phyloP scores from a whole-genome alignment of 2,888 invertebrate genomes.

The Vannuccia rotundouncinata region DNA sequence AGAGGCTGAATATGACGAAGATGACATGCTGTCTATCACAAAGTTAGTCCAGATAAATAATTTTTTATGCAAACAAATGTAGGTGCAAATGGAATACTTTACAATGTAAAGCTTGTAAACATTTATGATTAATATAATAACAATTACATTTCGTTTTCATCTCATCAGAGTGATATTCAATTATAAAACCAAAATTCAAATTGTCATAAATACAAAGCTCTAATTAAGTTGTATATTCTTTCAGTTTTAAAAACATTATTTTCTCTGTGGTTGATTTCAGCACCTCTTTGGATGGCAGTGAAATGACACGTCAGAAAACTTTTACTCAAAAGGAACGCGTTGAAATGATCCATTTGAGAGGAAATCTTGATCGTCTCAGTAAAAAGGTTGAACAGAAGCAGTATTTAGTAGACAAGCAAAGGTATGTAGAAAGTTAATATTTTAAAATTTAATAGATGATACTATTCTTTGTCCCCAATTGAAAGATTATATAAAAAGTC shows the following conservation, averaged over 20 bases:
- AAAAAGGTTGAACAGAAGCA: conserved; percentile 48
- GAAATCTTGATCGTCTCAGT: conserved; percentile 49
- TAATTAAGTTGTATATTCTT: no score
- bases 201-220: not conserved
- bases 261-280: no score
- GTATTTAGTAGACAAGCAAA: conserved; percentile 48
- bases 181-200: no score
- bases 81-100: not conserved
- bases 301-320: not conserved
- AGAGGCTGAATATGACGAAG: not conserved
- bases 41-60: not conserved
- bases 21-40: not conserved
- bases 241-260: no score
- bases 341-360: conserved; percentile 51
- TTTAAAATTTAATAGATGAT: no score
- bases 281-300: not conserved
- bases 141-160: not conserved
- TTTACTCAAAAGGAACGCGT: conserved; percentile 48
- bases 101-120: not conserved
- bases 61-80: not conserved
- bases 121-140: not conserved
- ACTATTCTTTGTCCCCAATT: no score
- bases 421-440: no score
- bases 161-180: no score
- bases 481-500: no score